Base-by-base conservation (phyloP, 2,888 invertebrate species). In the Tipula lateralis region DNA sequence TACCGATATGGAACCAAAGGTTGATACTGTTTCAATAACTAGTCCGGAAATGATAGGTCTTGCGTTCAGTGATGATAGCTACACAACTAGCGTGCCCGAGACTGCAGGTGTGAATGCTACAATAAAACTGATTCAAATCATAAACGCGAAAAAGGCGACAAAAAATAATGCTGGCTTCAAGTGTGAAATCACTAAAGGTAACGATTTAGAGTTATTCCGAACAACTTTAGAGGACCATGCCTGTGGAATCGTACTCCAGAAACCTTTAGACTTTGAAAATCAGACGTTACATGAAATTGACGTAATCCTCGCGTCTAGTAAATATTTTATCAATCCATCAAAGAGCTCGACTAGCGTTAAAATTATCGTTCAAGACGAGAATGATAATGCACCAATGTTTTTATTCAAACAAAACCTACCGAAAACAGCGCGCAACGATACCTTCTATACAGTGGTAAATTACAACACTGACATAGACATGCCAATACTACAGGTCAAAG, bases 371-470 rank as follows among this genome's bases (percentile, higher is more conserved):
- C 90, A 90, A 24, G 98, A 98, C 89, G 94, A 96, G 0, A 98
- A 98, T 88, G 98, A 98, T 88, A 97, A 98, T 89, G 92, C 92
- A 0, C 98, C 98, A 0, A 92, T 93, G 87, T 98, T 98, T 88
- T 90, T 94, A 0, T 95, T 94, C 87, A 94, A 95, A 0, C 92
- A 93, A 13, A 90, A 91, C 84, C 91, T 91, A 0, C 91, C 91
- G 0, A 91, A 92, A 83, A 90, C 91, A 1, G 92, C 91, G 0
- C 93, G 93, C 12, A 93, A 92, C 84, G 93, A 93, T 84, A 94
- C 95, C 84, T 97, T 96, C 89, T 96, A 95, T 87, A 95, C 95
- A 0, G 95, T 96, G 0, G 93, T 97, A 1, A 92, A 95, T 0
- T 92, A 93, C 84, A 93, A 94, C 87, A 93, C 95, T 86, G 92